These are phyloP conservation scores for Mizuhopecten yessoensis DNA, from an alignment of 1,140 invertebrate genomes.

Conservation along the genomic window DNA sequence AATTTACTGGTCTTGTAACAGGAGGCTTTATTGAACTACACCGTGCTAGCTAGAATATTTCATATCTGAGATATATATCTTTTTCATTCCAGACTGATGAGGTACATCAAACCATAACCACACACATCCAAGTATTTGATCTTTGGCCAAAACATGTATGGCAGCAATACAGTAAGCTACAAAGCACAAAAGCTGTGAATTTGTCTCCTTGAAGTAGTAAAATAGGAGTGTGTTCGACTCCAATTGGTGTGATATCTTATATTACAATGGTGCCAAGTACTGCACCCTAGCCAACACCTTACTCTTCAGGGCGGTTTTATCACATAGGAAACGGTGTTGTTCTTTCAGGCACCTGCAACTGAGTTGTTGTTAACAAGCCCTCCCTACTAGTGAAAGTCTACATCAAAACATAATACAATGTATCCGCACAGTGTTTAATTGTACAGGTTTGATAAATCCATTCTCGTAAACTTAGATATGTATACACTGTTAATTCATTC, in stretches of 20 bases:
- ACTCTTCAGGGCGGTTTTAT: background rate
- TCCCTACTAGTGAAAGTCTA: too few species aligned
- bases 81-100: background rate
- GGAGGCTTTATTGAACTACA: background rate
- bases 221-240: background rate
- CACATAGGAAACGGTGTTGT: too few species aligned
- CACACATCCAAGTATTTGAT: background rate
- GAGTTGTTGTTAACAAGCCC: too few species aligned
- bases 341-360: too few species aligned
- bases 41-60: background rate
- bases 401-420: too few species aligned
- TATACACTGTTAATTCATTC: too few species aligned
- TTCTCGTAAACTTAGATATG: too few species aligned
- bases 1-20: too few species aligned
- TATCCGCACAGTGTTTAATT: too few species aligned
- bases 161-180: background rate
- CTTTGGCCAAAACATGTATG: background rate
- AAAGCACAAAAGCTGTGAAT: conserved; percentile 25
- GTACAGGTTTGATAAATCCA: too few species aligned
- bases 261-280: background rate
- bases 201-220: background rate
- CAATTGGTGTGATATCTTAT: background rate
- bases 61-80: background rate
- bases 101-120: background rate
- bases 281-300: background rate